Base-by-base conservation (phyloP, 1,140 invertebrate genomes). In the fruit fly (Drosophila melanogaster) region DNA sequence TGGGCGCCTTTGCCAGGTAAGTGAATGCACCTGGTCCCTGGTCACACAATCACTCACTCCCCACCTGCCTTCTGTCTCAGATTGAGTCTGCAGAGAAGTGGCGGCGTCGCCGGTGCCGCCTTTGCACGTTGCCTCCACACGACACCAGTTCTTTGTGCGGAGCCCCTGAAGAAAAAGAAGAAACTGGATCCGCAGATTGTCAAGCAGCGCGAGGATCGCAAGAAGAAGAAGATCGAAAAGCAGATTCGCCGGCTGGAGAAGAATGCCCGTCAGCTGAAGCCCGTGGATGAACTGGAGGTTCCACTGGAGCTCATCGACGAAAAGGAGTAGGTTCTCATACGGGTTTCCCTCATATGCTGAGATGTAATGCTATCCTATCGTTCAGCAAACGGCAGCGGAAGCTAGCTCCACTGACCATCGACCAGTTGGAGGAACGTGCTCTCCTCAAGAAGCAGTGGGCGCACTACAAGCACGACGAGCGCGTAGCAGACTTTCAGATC, bases 81-180 rank as follows among this genome's bases (percentile, higher is more conserved):
- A 46, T 43, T 89, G 50, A 77, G 67, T 8, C 5, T 89, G 17
- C 84, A 83, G 24, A 61, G 44, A 19, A 49, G 24, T 38, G 35
- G 41, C 7, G 38, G 17, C 4, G n/a, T 64, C 0, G 54, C 77
- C 47, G 35, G 64, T 24, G 19, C 24, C 3, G 22, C 55, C 0
- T 17, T 72, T 4, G n/a, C 70, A 47, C 81, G 85, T 7, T 69
- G 49, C 10, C 65, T 92, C 5, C 90, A 92, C 24, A 78, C 76
- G 41, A 81, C 90, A 3, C 73, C 90, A 0, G 60, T 86, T 8
- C 65, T 92, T 7, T 92, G 69, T 84, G 96, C 94, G 35, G 97
- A 98, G 92, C 97, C 97, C 3, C 92, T 98, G 70, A 98, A 97
- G 90, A 98, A 96, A 92, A 98, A 97, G 92, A 98, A 96, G 87